Evolutionary conservation across 2,113 vertebrate genomes (phyloP).

Genomic region (Stigmatopora nigra): DNA sequence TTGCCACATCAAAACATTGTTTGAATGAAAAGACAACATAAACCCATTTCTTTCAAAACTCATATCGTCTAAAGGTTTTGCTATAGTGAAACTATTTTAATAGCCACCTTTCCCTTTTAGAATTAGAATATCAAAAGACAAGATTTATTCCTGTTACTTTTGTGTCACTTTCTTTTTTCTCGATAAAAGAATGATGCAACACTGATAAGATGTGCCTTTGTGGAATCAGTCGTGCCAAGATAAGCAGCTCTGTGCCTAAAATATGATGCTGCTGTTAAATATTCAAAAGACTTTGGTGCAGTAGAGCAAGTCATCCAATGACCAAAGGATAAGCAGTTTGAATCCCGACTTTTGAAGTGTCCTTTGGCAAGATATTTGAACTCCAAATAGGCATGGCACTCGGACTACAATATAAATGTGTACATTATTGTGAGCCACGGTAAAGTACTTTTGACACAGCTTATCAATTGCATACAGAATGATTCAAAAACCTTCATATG

Average conservation of each 20-base stretch:
- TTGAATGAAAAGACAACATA: neutral
- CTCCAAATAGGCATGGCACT: neutral
- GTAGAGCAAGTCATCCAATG: too few species aligned
- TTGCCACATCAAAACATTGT: neutral
- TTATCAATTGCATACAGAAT: neutral
- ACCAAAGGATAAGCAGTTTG: too few species aligned
- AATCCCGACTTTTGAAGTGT: too few species aligned
- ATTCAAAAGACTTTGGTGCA: neutral
- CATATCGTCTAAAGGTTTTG: neutral
- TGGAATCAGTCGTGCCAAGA: slow-evolving; percentile 36
- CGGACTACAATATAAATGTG: too few species aligned
- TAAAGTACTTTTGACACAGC: too few species aligned
- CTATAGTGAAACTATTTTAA: neutral
- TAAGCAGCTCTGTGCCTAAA: slow-evolving; percentile 30
- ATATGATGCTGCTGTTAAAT: slow-evolving; percentile 17
- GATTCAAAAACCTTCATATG: neutral
- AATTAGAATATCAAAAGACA: slow-evolving; percentile 37
- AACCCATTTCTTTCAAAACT: neutral
- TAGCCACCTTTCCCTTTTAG: neutral
- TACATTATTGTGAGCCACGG: too few species aligned
- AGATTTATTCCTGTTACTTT: slow-evolving; percentile 48
- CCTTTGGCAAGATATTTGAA: neutral
- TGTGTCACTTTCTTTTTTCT: slow-evolving; percentile 30
- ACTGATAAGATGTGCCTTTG: slow-evolving; percentile 39
- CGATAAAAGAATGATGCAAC: slow-evolving; percentile 46